Base-by-base conservation (phyloP, 64 coral and sea anemone species). In the Pocillopora damicornis region DNA sequence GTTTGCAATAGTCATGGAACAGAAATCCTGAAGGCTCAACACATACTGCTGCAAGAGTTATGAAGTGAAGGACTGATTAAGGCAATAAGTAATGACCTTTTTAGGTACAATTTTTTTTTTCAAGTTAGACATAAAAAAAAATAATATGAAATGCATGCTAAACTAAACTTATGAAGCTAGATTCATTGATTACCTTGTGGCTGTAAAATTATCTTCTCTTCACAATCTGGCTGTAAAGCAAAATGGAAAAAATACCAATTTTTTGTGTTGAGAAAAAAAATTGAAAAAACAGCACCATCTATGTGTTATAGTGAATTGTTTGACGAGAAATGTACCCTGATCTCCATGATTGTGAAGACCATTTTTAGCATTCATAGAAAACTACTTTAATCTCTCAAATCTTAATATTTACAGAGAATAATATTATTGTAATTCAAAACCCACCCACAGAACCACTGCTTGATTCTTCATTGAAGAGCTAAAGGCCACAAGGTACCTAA, bases 401-500 rank as follows among this genome's bases (percentile, higher is more conserved):
- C 7, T 22, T 88, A 2, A 82, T 67, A 11, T 13, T 89, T 2
- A 37, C 45, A 59, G 18, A 45, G 20, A 15, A 90, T 73, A 51
- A 51, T 4, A 0, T 51, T 7, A 82, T 22, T 76, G 68, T n/a
- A n/a, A n/a, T 78, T 59, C 10, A 85, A 38, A 16, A 76, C 95
- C 72, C 76, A 98, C 95, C 95, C 95, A 98, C 10, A 98, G 34
- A 16, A 34, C 22, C 62, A 87, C 15, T 30, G 92, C 95, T 73
- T 92, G 81, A 16, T 73, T 86, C 35, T 51, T 87, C 95, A 98
- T 94, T 71, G 92, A 78, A 35, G 59, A 67, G 82, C 92, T 94
- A 36, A 98, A 98, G 37, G 89, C 92, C 35, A 98, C 77, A 78
- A 98, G 63, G 76, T 84, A 94, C 76, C 95, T 97, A 7, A 36